phyloP scores from a whole-genome alignment of 2,113 vertebrate genomes.

The Perca schrenkii region DNA sequence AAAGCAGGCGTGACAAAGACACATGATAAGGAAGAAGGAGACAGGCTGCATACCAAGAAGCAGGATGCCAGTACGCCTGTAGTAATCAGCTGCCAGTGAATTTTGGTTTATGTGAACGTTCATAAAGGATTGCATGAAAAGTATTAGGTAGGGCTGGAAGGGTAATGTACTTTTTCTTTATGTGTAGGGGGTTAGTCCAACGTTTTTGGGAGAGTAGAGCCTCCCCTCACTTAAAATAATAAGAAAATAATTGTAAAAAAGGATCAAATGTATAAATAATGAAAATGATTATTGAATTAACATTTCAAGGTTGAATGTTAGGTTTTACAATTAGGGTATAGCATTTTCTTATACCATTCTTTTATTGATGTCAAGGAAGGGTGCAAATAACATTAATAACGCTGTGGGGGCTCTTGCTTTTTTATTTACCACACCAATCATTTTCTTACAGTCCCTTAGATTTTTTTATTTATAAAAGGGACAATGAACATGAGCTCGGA shows the following conservation, averaged over 20 bases:
- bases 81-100: not conserved
- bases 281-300: not conserved
- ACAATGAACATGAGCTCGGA: too few species aligned
- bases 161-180: not conserved
- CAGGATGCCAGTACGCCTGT: not conserved
- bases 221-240: too few species aligned
- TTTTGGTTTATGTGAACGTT: not conserved
- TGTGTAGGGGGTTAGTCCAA: too few species aligned
- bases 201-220: too few species aligned
- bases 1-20: conserved; percentile 1
- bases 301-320: not conserved
- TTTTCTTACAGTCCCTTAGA: too few species aligned
- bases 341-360: not conserved
- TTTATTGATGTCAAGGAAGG: too few species aligned
- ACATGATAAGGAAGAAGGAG: conserved; percentile 22
- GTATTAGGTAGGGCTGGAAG: not conserved
- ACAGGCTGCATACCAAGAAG: not conserved
- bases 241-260: not conserved
- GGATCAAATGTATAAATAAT: not conserved
- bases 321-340: not conserved
- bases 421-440: too few species aligned
- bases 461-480: too few species aligned
- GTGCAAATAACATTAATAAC: too few species aligned
- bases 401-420: too few species aligned
- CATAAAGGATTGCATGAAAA: not conserved